Conservation (phyloP, 2,797 vertebrate species). For the Sebastes taczanowskii region DNA sequence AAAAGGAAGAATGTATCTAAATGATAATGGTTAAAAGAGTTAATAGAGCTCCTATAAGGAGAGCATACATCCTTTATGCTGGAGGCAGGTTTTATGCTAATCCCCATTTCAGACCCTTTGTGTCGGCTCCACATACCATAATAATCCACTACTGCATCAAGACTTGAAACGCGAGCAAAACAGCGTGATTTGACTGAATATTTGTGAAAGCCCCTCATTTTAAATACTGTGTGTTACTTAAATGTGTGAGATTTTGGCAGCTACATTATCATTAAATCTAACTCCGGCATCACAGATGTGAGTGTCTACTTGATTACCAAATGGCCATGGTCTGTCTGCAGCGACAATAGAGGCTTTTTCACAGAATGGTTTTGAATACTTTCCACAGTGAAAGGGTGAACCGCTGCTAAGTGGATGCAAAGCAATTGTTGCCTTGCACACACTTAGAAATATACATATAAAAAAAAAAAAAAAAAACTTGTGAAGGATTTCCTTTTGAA, state of each 20-base stretch:
- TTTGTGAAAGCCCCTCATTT: background rate
- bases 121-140: background rate
- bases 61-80: constrained; percentile 46
- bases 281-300: constrained; percentile 9
- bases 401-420: background rate
- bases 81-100: constrained; percentile 41
- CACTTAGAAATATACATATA: background rate
- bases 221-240: background rate
- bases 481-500: background rate
- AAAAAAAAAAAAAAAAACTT: background rate
- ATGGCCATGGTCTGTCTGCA: background rate
- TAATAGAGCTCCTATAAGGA: constrained; percentile 37
- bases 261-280: constrained; percentile 5
- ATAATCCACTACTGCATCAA: constrained; percentile 44
- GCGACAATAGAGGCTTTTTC: background rate
- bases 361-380: background rate
- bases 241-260: constrained; percentile 2
- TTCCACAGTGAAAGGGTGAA: background rate
- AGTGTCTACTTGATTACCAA: background rate
- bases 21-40: constrained; percentile 31
- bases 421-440: background rate
- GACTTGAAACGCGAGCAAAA: constrained; percentile 35
- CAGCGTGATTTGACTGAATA: constrained; percentile 10
- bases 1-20: background rate
- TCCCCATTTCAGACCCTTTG: constrained; percentile 21